A percentile compares a stretch with the other conserved stretches of the same genome.
phyloP scores from a whole-genome alignment of 2,888 invertebrate species.

The Agrilus biguttatus region DNA sequence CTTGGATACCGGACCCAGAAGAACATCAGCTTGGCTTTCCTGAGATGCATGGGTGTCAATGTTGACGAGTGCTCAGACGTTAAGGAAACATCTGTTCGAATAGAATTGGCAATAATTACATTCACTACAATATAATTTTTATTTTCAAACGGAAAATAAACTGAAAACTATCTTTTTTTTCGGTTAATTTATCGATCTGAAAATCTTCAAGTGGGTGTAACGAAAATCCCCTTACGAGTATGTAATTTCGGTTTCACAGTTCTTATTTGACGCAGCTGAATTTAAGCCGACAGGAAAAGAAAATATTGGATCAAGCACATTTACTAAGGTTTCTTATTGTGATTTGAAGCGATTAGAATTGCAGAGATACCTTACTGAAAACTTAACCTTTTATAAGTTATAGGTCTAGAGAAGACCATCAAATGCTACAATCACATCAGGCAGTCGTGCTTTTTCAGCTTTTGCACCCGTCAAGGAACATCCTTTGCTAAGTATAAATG shows the following conservation, averaged over 20 bases:
- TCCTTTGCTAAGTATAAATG: neutral
- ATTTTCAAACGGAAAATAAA: no score
- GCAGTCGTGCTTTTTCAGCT: neutral
- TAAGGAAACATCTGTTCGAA: conserved; percentile 47
- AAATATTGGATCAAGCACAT: conserved; percentile 3
- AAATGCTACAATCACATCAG: conserved; percentile 4
- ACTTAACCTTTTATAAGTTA: conserved; percentile 20
- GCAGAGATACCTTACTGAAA: conserved; percentile 19
- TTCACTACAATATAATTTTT: no score
- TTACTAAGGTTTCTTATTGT: conserved; percentile 18
- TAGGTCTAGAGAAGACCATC: conserved; percentile 20
- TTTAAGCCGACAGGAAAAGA: no score
- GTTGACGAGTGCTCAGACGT: conserved; percentile 87
- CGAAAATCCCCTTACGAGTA: no score
- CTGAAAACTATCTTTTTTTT: no score
- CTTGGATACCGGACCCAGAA: conserved; percentile 99
- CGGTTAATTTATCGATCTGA: no score
- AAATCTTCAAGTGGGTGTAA: no score
- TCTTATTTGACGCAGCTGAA: no score
- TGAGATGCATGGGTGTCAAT: conserved; percentile 97
- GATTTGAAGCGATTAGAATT: conserved; percentile 9
- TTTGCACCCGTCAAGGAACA: conserved; percentile 2
- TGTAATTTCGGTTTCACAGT: no score
- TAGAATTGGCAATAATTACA: no score
- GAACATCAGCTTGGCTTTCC: conserved; percentile 99